These are phyloP conservation scores for Prosapia bicincta DNA, from an alignment of 2,888 invertebrate genomes.

Conservation along the genomic window DNA sequence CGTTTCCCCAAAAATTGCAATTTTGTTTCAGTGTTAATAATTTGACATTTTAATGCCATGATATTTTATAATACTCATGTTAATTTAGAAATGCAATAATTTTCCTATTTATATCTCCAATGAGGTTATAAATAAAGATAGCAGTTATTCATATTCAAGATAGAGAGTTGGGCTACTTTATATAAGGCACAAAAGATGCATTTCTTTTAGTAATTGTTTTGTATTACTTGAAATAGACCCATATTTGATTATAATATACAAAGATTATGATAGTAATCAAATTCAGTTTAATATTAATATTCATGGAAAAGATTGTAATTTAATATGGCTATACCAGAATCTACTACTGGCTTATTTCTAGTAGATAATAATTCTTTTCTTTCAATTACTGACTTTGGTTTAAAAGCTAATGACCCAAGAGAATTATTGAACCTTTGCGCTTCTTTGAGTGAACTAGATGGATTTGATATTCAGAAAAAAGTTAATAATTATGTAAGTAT, in stretches of 20 bases:
- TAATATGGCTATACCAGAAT: too few relatives aligned
- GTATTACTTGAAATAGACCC: neutral
- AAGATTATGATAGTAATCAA: neutral
- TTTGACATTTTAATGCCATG: too few relatives aligned
- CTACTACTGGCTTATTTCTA: neutral
- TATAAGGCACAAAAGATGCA: too few relatives aligned
- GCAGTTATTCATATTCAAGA: too few relatives aligned
- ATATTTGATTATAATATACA: neutral
- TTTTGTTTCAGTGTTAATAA: too few relatives aligned
- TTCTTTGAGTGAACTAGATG: slow-evolving; percentile 51
- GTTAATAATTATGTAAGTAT: slow-evolving; percentile 48
- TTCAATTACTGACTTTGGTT: slow-evolving; percentile 26
- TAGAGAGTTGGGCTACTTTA: too few relatives aligned
- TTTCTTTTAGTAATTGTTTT: too few relatives aligned
- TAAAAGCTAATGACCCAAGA: slow-evolving; percentile 55
- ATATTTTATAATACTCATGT: too few relatives aligned
- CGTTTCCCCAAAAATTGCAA: too few relatives aligned
- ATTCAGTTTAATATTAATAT: neutral
- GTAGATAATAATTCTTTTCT: neutral
- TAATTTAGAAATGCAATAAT: too few relatives aligned
- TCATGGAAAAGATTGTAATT: neutral
- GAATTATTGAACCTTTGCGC: slow-evolving; percentile 55
- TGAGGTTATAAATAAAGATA: too few relatives aligned
- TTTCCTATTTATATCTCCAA: too few relatives aligned
- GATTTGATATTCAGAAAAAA: slow-evolving; percentile 54